Evolutionary conservation across 2,888 invertebrate genomes (phyloP).

Genomic region (Caenorhabditis wallacei): DNA sequence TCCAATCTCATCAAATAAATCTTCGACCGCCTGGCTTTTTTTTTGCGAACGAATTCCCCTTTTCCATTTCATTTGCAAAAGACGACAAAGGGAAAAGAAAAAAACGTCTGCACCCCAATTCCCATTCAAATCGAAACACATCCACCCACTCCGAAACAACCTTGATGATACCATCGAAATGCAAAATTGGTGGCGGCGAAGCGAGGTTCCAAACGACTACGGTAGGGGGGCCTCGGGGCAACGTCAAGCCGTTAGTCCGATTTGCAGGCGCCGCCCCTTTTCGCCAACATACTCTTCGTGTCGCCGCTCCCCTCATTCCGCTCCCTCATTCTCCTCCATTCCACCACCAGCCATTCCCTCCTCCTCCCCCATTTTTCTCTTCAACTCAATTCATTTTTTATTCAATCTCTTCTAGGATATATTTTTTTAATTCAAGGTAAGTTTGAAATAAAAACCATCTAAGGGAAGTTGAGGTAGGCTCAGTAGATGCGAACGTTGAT

Average conservation of each 20-base stretch:
- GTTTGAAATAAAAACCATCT: neutral
- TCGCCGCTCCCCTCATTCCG: conserved; percentile 24
- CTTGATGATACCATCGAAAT: conserved; percentile 51
- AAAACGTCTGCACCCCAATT: conserved; percentile 20
- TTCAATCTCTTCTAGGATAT: neutral
- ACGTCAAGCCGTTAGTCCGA: conserved; percentile 43
- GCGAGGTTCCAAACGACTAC: conserved; percentile 17
- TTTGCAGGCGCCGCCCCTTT: conserved; percentile 54
- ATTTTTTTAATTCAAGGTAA: too few species aligned
- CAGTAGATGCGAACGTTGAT: conserved; percentile 44
- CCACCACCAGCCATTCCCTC: too few species aligned
- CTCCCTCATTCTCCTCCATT: conserved; percentile 2
- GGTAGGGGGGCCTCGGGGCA: conserved; percentile 24
- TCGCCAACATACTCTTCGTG: conserved; percentile 11
- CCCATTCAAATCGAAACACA: conserved; percentile 5
- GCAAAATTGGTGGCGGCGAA: neutral
- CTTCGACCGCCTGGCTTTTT: neutral
- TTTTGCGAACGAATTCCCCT: neutral
- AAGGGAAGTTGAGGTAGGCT: conserved; percentile 55
- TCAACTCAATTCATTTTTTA: neutral
- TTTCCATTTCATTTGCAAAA: neutral
- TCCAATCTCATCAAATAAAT: conserved; percentile 4
- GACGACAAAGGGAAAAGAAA: neutral
- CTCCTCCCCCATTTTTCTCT: neutral
- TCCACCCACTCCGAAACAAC: neutral